A percentile compares a stretch with the other conserved stretches of the same genome.
Conservation (phyloP, 1,140 invertebrate genomes). For the Dryas iulia region DNA sequence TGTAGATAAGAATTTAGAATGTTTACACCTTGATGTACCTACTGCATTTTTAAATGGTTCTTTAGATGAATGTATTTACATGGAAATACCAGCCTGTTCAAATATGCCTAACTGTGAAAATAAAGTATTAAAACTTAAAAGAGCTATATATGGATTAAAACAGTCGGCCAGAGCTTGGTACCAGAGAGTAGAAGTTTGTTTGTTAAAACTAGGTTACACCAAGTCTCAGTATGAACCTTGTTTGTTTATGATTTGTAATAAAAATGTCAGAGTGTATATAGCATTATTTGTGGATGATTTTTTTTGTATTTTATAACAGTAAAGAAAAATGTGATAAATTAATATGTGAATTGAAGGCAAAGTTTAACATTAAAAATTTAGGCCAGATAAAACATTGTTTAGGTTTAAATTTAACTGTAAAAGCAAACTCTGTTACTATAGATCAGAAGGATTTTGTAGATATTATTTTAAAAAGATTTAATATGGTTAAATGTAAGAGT, state of each 20-base stretch:
- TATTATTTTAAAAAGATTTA: too few species aligned
- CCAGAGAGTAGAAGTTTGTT: not conserved
- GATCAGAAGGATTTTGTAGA: not conserved
- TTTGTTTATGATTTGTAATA: too few species aligned
- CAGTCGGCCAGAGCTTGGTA: not conserved
- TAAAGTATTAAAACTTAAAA: not conserved
- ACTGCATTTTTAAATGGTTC: not conserved
- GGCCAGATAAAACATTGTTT: not conserved
- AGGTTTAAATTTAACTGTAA: not conserved
- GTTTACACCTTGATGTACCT: too few species aligned
- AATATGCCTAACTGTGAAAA: not conserved
- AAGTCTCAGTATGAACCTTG: not conserved
- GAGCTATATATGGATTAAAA: too few species aligned
- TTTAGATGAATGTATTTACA: not conserved
- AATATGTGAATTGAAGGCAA: too few species aligned
- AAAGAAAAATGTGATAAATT: too few species aligned
- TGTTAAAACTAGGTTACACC: not conserved
- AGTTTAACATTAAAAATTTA: not conserved
- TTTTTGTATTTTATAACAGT: slow-evolving; percentile 3
- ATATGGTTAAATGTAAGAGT: too few species aligned
- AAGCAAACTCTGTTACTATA: not conserved
- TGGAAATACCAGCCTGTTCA: not conserved
- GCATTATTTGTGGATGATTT: slow-evolving; percentile 9
- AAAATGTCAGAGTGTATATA: not conserved
- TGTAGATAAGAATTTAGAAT: too few species aligned